Evolutionary conservation across 2,888 invertebrate genomes (phyloP).

Genomic region (Nemotelus nigrinus): DNA sequence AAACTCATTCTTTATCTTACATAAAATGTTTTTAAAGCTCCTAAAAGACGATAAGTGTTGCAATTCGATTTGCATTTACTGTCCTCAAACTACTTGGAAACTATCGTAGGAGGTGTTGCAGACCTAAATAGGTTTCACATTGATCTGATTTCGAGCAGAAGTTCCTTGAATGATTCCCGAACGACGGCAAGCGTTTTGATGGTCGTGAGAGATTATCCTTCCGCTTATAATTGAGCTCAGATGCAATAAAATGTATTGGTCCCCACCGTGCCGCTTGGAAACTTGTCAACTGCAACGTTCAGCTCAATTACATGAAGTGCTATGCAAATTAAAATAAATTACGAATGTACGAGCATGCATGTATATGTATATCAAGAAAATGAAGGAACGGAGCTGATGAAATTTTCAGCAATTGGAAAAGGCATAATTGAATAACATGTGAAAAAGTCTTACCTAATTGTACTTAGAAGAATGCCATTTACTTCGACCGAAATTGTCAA

Average conservation of each 20-base stretch:
- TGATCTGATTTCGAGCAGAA: constrained; percentile 9
- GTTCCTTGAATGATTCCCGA: constrained; percentile 22
- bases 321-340: not conserved
- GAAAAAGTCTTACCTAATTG: too few relatives aligned
- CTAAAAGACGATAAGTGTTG: not conserved
- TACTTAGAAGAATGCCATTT: too few relatives aligned
- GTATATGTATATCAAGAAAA: too few relatives aligned
- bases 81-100: not conserved
- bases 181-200: constrained; percentile 6
- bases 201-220: constrained; percentile 37
- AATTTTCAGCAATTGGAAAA: too few relatives aligned
- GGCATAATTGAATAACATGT: too few relatives aligned
- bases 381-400: too few relatives aligned
- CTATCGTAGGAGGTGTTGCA: constrained; percentile 17
- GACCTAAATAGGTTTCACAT: constrained; percentile 34
- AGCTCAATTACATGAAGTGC: constrained; percentile 12
- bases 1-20: too few relatives aligned
- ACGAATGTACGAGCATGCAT: not conserved
- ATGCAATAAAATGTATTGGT: constrained; percentile 11
- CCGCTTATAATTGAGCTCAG: constrained; percentile 35
- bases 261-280: not conserved
- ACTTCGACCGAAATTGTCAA: too few relatives aligned
- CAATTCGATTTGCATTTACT: not conserved
- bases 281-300: not conserved
- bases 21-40: too few relatives aligned